These are phyloP conservation scores for Tetrapedia diversipes DNA, from an alignment of 2,888 invertebrate species.

Conservation along the genomic window DNA sequence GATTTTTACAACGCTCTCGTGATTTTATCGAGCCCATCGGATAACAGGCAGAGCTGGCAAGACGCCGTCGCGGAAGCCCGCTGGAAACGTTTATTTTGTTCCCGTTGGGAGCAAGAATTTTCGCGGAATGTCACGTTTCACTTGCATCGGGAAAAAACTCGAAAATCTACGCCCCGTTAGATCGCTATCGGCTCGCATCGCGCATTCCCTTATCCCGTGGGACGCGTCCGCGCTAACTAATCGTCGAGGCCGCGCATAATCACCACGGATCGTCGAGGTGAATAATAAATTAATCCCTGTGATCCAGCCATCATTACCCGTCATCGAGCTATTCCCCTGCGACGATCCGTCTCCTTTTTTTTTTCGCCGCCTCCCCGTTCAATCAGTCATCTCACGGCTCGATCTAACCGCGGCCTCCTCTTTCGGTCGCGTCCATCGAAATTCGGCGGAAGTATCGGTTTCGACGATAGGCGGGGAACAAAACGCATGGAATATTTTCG, in stretches of 20 bases:
- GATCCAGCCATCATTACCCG: conserved; percentile 63
- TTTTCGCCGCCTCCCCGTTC: conserved; percentile 44
- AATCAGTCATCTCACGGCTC: conserved; percentile 40
- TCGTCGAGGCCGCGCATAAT: conserved; percentile 59
- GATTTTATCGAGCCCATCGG: conserved; percentile 36
- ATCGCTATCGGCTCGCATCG: conserved; percentile 29
- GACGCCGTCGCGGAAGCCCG: neutral
- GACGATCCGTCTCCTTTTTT: conserved; percentile 30
- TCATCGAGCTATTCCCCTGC: conserved; percentile 44
- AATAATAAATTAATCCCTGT: conserved; percentile 69
- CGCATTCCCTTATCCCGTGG: conserved; percentile 37
- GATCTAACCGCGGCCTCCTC: conserved; percentile 18
- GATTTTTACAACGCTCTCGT: neutral
- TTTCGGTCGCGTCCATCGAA: neutral
- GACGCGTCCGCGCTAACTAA: conserved; percentile 49
- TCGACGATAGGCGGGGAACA: too few species aligned
- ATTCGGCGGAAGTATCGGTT: neutral
- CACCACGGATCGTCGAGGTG: conserved; percentile 48
- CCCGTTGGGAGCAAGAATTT: conserved; percentile 17
- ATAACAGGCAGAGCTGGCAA: neutral
- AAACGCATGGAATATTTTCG: too few species aligned
- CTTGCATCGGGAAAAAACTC: conserved; percentile 42
- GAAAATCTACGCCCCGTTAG: conserved; percentile 46
- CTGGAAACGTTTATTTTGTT: conserved; percentile 27
- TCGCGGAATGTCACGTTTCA: conserved; percentile 42